Conservation (phyloP, 2,113 vertebrate species). For the Falco punctatus region DNA sequence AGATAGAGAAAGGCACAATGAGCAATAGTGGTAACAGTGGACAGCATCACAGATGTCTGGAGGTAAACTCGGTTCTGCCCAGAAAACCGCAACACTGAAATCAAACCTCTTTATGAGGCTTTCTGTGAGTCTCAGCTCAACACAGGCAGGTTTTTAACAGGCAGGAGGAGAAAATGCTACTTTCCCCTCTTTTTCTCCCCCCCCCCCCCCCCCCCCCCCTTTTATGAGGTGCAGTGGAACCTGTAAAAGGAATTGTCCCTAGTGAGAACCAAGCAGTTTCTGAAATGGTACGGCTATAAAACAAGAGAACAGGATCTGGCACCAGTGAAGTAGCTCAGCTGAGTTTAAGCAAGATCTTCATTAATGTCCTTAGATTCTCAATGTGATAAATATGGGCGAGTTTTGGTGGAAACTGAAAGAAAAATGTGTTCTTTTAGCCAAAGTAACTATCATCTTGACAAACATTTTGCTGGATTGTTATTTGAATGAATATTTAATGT, state of each 20-base stretch:
- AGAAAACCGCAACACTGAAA: neutral
- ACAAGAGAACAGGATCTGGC: conserved; percentile 60
- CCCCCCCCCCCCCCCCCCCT: neutral
- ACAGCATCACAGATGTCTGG: neutral
- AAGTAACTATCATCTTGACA: conserved; percentile 56
- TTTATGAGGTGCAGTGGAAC: conserved; percentile 48
- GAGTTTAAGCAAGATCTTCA: conserved; percentile 38
- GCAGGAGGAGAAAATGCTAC: neutral
- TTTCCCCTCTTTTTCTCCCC: neutral
- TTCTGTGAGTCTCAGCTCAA: neutral
- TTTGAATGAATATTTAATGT: conserved; percentile 66
- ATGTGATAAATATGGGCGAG: neutral
- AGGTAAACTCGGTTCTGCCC: neutral
- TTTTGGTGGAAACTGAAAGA: conserved; percentile 42
- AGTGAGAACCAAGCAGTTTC: conserved; percentile 34
- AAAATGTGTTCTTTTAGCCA: conserved; percentile 49
- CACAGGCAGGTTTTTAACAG: neutral
- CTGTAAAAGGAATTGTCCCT: conserved; percentile 26
- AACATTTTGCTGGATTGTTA: conserved; percentile 51
- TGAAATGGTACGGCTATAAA: conserved; percentile 35
- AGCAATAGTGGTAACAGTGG: neutral
- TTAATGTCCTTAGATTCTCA: neutral
- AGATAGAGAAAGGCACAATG: neutral
- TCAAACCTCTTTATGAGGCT: neutral
- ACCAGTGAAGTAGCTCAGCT: conserved; percentile 10